Conservation (phyloP, 2,888 invertebrate genomes). For the Melolontha melolontha region DNA sequence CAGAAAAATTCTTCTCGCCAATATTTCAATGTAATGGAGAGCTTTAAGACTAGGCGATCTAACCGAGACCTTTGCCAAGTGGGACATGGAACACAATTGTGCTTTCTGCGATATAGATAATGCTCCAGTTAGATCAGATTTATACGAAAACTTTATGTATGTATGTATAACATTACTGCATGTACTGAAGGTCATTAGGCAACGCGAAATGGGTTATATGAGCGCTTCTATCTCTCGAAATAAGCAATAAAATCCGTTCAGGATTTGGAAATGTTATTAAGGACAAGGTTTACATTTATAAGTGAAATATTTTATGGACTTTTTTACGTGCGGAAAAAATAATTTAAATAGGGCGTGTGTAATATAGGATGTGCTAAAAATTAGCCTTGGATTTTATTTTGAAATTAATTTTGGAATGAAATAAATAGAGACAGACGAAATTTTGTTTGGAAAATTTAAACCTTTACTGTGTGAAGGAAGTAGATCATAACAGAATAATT, state of each 20-base stretch:
- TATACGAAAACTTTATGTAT: slow-evolving; percentile 26
- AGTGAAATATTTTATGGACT: no score
- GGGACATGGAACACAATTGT: slow-evolving; percentile 12
- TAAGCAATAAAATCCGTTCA: slow-evolving; percentile 4
- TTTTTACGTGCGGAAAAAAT: not conserved
- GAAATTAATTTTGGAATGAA: no score
- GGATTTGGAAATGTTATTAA: no score
- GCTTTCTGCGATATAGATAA: slow-evolving; percentile 25
- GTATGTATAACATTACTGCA: slow-evolving; percentile 21
- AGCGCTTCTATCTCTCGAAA: not conserved
- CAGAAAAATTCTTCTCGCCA: slow-evolving; percentile 2
- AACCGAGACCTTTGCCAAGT: slow-evolving; percentile 26
- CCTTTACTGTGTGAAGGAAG: no score
- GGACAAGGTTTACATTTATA: no score
- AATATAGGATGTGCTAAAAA: no score
- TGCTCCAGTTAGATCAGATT: slow-evolving; percentile 26
- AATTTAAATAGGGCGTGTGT: no score
- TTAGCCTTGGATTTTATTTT: no score
- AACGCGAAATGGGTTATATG: not conserved
- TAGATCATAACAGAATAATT: no score
- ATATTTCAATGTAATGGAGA: slow-evolving; percentile 17
- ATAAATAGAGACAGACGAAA: no score
- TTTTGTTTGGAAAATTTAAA: no score
- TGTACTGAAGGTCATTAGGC: slow-evolving; percentile 26
- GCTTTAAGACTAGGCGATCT: slow-evolving; percentile 7